Base-by-base conservation (phyloP, 2,797 vertebrate genomes). In the Danio albolineatus region DNA sequence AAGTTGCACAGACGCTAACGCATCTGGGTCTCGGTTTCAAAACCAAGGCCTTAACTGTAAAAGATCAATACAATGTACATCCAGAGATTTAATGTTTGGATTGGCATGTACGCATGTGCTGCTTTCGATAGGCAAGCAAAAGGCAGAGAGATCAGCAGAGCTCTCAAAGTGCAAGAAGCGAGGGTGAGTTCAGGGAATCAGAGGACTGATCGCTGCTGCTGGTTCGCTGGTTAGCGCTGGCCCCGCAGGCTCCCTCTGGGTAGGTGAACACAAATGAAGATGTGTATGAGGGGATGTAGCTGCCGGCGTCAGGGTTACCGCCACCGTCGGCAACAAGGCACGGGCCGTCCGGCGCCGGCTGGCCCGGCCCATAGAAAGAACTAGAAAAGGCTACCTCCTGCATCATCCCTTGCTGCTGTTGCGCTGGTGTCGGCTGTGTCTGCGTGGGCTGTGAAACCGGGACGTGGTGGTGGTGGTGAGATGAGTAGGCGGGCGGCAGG, bases 211-310 rank as follows among this genome's bases (percentile, higher is more conserved):
- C 97, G 91, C 96, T 97, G 95, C 96, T 96, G 95, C 96, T 96
- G 96, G 96, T 94, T 95, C 96, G 94, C 93, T 97, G 96, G 93
- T 96, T 95, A 90, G 93, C 94, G 87, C 94, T 94, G 94, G 94
- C 93, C 94, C 97, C 95, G 87, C 97, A 98, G 90, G 94, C 92
- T 96, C 95, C 96, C 95, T 99, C 97, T 97, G 97, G 97, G 96
- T 96, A 97, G 96, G 96, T 98, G 96, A 98, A 98, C 92, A 99
- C 96, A 97, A 99, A 99, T 96, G 97, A 96, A 96, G 97, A 98
- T 92, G 97, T 96, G 94, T 95, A 97, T 95, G 97, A 96, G 92
- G 96, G 92, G 95, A 95, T 97, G 92, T 93, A 94, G 94, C 91
- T 91, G 92, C 91, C 91, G 90, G 92, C 84, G 89, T 87, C 89